Evolutionary conservation across 2,888 invertebrate genomes (phyloP).

Genomic region (Lasioglossum oenotherae): DNA sequence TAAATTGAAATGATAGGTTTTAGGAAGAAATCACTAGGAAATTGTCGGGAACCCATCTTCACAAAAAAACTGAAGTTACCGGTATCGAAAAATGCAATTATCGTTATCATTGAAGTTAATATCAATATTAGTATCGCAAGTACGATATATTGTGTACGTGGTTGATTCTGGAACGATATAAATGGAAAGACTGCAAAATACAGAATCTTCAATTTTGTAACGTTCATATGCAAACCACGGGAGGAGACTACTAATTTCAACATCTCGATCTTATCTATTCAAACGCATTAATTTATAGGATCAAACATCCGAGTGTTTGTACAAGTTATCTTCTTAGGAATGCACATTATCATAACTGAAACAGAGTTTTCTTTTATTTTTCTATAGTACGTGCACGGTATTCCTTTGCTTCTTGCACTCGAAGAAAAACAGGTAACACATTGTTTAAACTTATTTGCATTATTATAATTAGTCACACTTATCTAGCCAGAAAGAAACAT

Average conservation of each 20-base stretch:
- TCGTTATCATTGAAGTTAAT: too few species aligned
- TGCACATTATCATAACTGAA: slow-evolving; percentile 37
- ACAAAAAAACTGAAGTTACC: too few species aligned
- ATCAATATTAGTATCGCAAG: too few species aligned
- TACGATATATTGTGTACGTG: too few species aligned
- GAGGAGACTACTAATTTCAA: slow-evolving; percentile 35
- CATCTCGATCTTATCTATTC: slow-evolving; percentile 62
- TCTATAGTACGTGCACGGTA: not conserved
- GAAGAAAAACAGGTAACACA: not conserved
- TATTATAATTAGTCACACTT: not conserved
- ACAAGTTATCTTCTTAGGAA: slow-evolving; percentile 61
- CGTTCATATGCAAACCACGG: not conserved
- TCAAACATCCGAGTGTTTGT: slow-evolving; percentile 72
- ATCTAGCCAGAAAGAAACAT: not conserved
- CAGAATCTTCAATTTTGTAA: not conserved
- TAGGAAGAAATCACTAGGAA: too few species aligned
- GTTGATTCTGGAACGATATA: too few species aligned
- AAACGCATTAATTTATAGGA: slow-evolving; percentile 69
- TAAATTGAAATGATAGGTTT: too few species aligned
- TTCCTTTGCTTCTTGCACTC: not conserved
- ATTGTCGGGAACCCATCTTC: too few species aligned
- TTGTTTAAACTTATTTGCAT: not conserved
- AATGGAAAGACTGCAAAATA: not conserved
- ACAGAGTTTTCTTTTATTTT: slow-evolving; percentile 26
- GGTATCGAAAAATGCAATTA: too few species aligned